phyloP scores from a whole-genome alignment of 2,113 vertebrate genomes.

The Tragelaphus buxtoni region DNA sequence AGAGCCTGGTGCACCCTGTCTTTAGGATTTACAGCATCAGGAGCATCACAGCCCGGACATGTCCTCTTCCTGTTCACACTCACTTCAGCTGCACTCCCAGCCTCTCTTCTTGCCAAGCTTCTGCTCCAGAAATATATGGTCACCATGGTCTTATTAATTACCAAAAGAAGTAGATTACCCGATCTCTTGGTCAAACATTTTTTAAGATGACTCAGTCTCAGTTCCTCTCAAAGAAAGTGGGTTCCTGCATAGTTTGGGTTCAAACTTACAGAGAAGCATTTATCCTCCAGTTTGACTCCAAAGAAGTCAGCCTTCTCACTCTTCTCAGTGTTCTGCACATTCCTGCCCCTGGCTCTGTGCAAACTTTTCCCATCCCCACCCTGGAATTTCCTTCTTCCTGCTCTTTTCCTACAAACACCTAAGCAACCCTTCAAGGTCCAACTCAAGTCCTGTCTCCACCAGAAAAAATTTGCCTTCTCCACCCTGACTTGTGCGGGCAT shows the following conservation, averaged over 20 bases:
- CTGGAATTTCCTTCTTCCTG: background rate
- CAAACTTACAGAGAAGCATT: too few species aligned
- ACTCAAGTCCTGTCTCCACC: background rate
- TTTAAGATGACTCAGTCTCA: background rate
- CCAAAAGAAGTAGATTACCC: background rate
- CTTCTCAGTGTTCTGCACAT: background rate
- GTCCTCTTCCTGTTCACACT: background rate
- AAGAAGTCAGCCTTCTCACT: background rate
- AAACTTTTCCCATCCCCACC: background rate
- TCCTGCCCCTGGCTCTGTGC: background rate
- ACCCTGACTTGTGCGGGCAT: background rate
- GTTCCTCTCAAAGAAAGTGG: background rate
- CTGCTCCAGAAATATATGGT: background rate
- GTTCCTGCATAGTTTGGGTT: background rate
- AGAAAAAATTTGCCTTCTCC: background rate
- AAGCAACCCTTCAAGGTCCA: background rate
- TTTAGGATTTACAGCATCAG: fast-evolving
- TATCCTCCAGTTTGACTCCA: background rate
- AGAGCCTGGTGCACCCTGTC: background rate
- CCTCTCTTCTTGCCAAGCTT: background rate
- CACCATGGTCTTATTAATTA: background rate
- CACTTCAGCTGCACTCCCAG: background rate
- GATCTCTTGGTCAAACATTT: background rate
- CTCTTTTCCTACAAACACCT: background rate
- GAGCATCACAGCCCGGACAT: fast-evolving